phyloP scores from a whole-genome alignment of 92 coral and sea anemone genomes.

The Metridium senile region DNA sequence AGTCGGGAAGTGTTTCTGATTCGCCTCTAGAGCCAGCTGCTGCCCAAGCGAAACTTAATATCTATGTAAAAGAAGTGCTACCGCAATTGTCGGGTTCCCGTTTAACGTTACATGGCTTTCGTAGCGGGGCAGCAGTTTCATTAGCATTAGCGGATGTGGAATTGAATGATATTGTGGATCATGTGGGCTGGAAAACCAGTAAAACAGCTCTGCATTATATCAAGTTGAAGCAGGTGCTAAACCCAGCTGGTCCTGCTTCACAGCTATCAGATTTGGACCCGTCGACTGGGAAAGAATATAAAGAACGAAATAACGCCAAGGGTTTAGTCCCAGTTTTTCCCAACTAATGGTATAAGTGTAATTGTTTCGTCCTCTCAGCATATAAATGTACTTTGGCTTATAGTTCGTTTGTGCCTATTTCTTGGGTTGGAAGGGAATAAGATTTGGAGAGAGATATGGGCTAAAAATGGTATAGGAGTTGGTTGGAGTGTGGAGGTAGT shows the following conservation, averaged over 20 bases:
- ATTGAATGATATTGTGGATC: too few relatives aligned
- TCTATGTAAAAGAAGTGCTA: not conserved
- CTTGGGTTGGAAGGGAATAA: not conserved
- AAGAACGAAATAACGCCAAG: not conserved
- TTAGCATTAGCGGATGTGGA: slow-evolving; percentile 19
- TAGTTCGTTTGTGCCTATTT: not conserved
- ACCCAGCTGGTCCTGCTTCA: slow-evolving; percentile 22
- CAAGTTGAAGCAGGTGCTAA: slow-evolving; percentile 22
- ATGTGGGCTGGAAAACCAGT: too few relatives aligned
- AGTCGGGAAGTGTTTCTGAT: slow-evolving; percentile 12
- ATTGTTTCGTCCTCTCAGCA: too few relatives aligned
- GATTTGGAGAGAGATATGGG: not conserved
- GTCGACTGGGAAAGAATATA: not conserved
- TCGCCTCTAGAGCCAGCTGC: slow-evolving; percentile 19
- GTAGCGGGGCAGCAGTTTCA: slow-evolving; percentile 30
- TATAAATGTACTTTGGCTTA: too few relatives aligned
- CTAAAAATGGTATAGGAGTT: not conserved
- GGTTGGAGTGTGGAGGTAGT: not conserved
- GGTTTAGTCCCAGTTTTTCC: not conserved
- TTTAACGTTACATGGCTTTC: slow-evolving; percentile 29
- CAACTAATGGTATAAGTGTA: not conserved
- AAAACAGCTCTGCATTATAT: slow-evolving; percentile 38
- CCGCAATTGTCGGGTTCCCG: not conserved
- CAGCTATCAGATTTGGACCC: slow-evolving; percentile 9
- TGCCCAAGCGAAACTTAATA: slow-evolving; percentile 30